Evolutionary conservation across 2,888 invertebrate genomes (phyloP), one percentile per base, ranked within the genome.

Genomic region (Acanthosoma haemorrhoidale): DNA sequence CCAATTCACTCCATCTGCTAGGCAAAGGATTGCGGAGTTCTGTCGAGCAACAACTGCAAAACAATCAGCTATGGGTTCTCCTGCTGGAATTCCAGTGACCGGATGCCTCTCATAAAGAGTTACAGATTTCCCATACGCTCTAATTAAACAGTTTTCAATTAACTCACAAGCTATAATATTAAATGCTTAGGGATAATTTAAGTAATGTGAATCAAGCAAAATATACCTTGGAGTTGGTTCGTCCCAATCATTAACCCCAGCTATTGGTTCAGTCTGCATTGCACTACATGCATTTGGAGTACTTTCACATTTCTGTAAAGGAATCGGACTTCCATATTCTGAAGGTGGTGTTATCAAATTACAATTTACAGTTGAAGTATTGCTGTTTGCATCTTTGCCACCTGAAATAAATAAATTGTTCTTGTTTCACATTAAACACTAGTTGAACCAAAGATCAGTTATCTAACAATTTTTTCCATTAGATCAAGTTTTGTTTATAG

Each of bases 1-100:
- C 94, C 94, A 94, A 81, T 94, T 94, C 2, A 94, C 94, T 25
- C 94, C 94, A 81, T 94, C 94, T 3, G 93, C 94, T 70, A 94
- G 84, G 13, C 90, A 89, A 79, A 94, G 82, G 70, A 92, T 84
- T 15, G 89, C 88, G 72, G 87, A 89, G 81, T 92, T 89, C n/a
- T 83, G 83, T 63, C 87, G 81, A 4, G 86, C 84, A 38, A 87
- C 88, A 72, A 94, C 82, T 1, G 89, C 93, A 81, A 90, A 94
- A 76, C 92, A 90, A 81, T 94, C 94, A 15, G 94, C 94, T 73
- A 94, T 90, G 1, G 94, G 94, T 79, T 89, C 89, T 1, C 92
- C 92, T 82, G 86, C 85, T 74, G 83, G 82, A 71, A 83, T 80
- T 74, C 87, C 86, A 69, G 88, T 91, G 58, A 90, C 82, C 75